Evolutionary conservation across 2,113 vertebrate species (phyloP), one percentile per base, ranked within the genome.

Genomic region (Trachemys scripta): DNA sequence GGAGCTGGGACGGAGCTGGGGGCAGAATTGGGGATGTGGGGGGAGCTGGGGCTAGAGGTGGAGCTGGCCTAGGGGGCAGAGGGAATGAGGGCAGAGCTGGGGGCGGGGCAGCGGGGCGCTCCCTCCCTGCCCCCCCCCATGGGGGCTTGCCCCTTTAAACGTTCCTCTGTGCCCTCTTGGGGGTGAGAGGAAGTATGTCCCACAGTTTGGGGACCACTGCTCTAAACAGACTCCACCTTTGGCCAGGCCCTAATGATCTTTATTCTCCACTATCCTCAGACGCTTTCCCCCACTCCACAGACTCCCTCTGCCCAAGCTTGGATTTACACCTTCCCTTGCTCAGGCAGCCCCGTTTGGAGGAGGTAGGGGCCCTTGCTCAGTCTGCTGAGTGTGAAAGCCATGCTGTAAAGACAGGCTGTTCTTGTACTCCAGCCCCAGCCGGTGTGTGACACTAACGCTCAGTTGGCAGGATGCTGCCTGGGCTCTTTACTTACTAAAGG

Each of bases 231-330:
- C 1, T 80, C 87, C 13, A 1, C 1, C 10, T 47, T 12, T 45
- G 75, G 5, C 24, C 42, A 76, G 20, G 10, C 38, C 72, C 24
- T 27, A 47, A 47, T 45, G 89, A 83, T 17, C 80, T 93, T 94
- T 51, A 50, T 93, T 94, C 80, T 96, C 20, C 31, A 0, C 85
- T 94, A 89, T 87, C 90, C 79, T 78, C 82, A 85, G 94, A 57
- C 47, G 78, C 27, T 95, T 88, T 92, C 82, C 96, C 93, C 89
- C 95, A 89, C 84, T 10, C 91, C 92, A 82, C 17, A 4, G 88
- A 76, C 89, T 54, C 62, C 82, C 45, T 79, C 38, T 62, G 88
- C 85, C 81, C 82, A 31, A 1, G 59, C 9, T 72, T 4, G 65
- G n/a, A 38, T 35, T 72, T 1, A 5, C 80, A 81, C 89, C 53